A percentile compares a stretch with the other conserved stretches of the same genome.
These are phyloP conservation scores for Sarotherodon lohbergeri DNA, from an alignment of 2,113 vertebrate species.

Conservation along the genomic window DNA sequence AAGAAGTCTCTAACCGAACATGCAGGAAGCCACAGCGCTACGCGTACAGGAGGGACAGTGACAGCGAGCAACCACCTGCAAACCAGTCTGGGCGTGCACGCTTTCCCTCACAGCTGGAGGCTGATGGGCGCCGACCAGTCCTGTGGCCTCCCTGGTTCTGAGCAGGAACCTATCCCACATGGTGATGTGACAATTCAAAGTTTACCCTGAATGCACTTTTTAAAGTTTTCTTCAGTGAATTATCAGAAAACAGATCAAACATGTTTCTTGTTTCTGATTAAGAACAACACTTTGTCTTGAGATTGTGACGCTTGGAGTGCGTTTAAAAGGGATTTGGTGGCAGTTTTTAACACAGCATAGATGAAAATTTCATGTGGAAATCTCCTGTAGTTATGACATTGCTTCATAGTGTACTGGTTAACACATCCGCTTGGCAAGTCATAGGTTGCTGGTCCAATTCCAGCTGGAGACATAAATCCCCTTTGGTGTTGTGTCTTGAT, in stretches of 20 bases:
- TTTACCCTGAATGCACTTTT: not conserved
- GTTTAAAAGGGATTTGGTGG: not conserved
- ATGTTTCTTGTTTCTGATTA: not conserved
- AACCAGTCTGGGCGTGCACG: not conserved
- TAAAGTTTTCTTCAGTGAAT: not conserved
- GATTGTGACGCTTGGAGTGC: not conserved
- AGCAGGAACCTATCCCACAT: not conserved
- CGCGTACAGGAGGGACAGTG: not conserved
- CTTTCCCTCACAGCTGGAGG: not conserved
- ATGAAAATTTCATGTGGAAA: not conserved
- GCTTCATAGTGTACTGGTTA: not conserved
- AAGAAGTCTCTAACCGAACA: not conserved
- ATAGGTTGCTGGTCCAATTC: not conserved
- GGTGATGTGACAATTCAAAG: not conserved
- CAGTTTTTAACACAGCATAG: not conserved
- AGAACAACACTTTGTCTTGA: not conserved
- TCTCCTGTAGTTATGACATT: not conserved
- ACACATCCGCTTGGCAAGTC: not conserved
- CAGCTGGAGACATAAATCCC: not conserved
- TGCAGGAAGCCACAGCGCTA: accelerated
- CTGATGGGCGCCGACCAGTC: not conserved
- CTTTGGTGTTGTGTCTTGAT: not conserved
- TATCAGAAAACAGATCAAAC: not conserved
- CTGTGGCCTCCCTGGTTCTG: not conserved
- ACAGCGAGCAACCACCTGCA: not conserved